Percentiles rank a stretch among this genome's conserved stretches.
Conservation (phyloP, 1,140 invertebrate species). For the Maniola jurtina region DNA sequence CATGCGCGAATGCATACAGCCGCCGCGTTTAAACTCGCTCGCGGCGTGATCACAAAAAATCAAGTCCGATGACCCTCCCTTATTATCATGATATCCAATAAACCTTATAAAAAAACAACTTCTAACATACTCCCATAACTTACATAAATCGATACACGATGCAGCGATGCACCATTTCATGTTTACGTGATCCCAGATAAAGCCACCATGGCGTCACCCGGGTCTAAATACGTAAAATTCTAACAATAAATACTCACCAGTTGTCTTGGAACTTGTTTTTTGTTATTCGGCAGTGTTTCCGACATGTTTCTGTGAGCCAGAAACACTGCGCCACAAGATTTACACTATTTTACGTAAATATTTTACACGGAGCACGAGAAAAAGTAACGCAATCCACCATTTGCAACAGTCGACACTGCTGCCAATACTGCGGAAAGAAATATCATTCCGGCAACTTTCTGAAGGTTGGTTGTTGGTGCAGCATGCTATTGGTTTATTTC, state of each 20-base stretch:
- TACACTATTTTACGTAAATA: conserved; percentile 80
- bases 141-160: conserved; percentile 75
- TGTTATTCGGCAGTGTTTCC: conserved; percentile 78
- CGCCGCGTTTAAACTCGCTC: conserved; percentile 75
- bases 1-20: conserved; percentile 77
- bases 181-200: conserved; percentile 80
- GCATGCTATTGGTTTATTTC: conserved; percentile 69
- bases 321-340: conserved; percentile 74
- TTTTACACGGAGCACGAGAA: conserved; percentile 78
- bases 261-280: conserved; percentile 76
- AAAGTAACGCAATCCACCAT: conserved; percentile 79
- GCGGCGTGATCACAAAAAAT: conserved; percentile 70
- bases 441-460: conserved; percentile 63
- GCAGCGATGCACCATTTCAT: conserved; percentile 79
- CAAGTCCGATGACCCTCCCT: conserved; percentile 62
- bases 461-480: conserved; percentile 54
- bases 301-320: conserved; percentile 75
- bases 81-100: conserved; percentile 46
- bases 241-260: conserved; percentile 77
- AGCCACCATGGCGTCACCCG: conserved; percentile 80
- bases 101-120: conserved; percentile 39
- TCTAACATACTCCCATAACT: conserved; percentile 48
- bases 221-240: conserved; percentile 76
- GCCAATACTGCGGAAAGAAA: conserved; percentile 62
- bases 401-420: conserved; percentile 76